A percentile compares a stretch with the other conserved stretches of the same genome.
Evolutionary conservation across 2,888 invertebrate species (phyloP).

Genomic region (Tachystola acroxantha): DNA sequence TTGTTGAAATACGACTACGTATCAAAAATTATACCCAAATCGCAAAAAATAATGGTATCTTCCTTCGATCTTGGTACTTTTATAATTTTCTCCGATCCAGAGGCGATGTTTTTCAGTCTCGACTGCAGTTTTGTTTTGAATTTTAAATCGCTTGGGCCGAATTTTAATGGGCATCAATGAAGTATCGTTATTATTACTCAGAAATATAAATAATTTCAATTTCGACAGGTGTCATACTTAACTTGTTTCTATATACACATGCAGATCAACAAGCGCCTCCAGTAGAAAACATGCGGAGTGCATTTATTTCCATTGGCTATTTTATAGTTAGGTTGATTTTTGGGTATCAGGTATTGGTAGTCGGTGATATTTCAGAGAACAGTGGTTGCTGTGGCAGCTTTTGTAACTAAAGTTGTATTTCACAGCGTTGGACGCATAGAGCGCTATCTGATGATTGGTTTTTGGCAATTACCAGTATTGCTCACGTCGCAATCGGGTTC

Average conservation of each 20-base stretch:
- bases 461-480: constrained; percentile 78
- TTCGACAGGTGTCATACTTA: constrained; percentile 16
- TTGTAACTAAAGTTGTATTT: constrained; percentile 74
- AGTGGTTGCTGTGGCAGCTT: constrained; percentile 27
- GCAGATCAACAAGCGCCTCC: too few relatives aligned
- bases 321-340: too few relatives aligned
- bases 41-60: neutral
- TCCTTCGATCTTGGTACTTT: constrained; percentile 8
- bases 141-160: constrained; percentile 24
- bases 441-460: constrained; percentile 79
- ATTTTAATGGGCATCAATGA: constrained; percentile 34
- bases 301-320: too few relatives aligned
- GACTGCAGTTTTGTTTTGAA: constrained; percentile 20
- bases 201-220: constrained; percentile 15
- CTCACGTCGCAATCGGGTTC: constrained; percentile 71
- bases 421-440: constrained; percentile 62
- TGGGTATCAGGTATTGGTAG: too few relatives aligned
- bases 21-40: neutral
- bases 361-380: constrained; percentile 8
- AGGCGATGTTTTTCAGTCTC: constrained; percentile 13
- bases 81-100: constrained; percentile 8
- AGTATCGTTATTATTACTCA: constrained; percentile 15
- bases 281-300: too few relatives aligned
- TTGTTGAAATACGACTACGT: neutral
- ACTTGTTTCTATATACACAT: too few relatives aligned